A percentile compares a stretch with the other conserved stretches of the same genome.
These are phyloP conservation scores for Helicorthomorpha holstii DNA, from an alignment of 1,140 invertebrate genomes.

Conservation along the genomic window DNA sequence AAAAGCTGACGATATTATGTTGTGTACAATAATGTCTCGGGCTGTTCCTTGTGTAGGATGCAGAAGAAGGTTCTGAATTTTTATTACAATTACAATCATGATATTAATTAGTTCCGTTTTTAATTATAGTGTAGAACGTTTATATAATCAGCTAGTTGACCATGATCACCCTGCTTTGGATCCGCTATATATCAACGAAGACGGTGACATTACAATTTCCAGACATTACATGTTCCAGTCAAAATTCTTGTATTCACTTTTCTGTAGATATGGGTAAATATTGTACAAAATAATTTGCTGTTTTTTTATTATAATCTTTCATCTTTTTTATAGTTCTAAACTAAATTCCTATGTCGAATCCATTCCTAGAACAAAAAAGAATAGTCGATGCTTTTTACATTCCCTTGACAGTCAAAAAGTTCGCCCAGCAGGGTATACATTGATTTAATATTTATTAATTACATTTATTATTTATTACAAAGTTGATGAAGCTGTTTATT, in stretches of 20 bases:
- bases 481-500: slow-evolving; percentile 10
- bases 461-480: slow-evolving; percentile 6
- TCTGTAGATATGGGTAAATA: slow-evolving; percentile 66
- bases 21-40: slow-evolving; percentile 64
- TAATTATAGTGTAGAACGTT: slow-evolving; percentile 54
- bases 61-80: slow-evolving; percentile 57
- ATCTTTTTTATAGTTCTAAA: slow-evolving; percentile 36
- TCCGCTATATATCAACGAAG: slow-evolving; percentile 48
- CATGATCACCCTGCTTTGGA: slow-evolving; percentile 65
- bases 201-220: slow-evolving; percentile 53
- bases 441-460: background rate
- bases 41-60: slow-evolving; percentile 83
- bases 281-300: slow-evolving; percentile 1
- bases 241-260: slow-evolving; percentile 55
- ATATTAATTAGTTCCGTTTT: slow-evolving; percentile 3
- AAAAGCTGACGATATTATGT: slow-evolving; percentile 61
- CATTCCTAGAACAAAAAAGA: slow-evolving; percentile 69
- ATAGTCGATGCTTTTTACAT: slow-evolving; percentile 64
- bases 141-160: slow-evolving; percentile 63
- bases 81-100: no score
- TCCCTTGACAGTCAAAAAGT: slow-evolving; percentile 69
- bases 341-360: slow-evolving; percentile 50
- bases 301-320: slow-evolving; percentile 8
- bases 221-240: slow-evolving; percentile 57
- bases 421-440: slow-evolving; percentile 27